Percentiles rank a stretch among this genome's conserved stretches.
Conservation (phyloP, 2,797 vertebrate species). For the Acestrorhynchus altus region DNA sequence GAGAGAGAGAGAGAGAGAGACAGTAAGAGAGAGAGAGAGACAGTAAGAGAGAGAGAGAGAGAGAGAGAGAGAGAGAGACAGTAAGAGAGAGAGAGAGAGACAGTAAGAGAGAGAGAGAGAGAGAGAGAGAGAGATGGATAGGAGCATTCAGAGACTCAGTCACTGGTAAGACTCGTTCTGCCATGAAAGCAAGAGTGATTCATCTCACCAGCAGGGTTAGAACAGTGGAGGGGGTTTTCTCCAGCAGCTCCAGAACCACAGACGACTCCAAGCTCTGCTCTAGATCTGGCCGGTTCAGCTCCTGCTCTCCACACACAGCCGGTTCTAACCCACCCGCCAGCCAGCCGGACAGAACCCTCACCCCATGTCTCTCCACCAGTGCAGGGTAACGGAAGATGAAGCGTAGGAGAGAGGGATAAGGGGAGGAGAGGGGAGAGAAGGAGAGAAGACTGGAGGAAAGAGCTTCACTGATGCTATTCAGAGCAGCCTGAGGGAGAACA, state of each 20-base stretch:
- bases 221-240: constrained; percentile 79
- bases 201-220: constrained; percentile 86
- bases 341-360: constrained; percentile 82
- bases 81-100: not conserved
- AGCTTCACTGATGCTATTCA: constrained; percentile 80
- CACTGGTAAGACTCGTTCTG: too few relatives aligned
- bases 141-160: too few relatives aligned
- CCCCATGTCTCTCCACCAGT: constrained; percentile 83
- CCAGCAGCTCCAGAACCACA: constrained; percentile 78
- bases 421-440: constrained; percentile 79
- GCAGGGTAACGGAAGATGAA: constrained; percentile 86
- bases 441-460: constrained; percentile 77
- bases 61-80: constrained; percentile 6
- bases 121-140: not conserved
- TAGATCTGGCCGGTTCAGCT: constrained; percentile 30
- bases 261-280: constrained; percentile 45
- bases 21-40: too few relatives aligned
- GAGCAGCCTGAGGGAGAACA: constrained; percentile 69
- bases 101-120: constrained; percentile 11
- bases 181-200: too few relatives aligned
- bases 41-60: too few relatives aligned
- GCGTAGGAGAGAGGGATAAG: constrained; percentile 84
- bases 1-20: too few relatives aligned
- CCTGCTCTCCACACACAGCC: constrained; percentile 35
- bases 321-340: constrained; percentile 69